A percentile compares a stretch with the other conserved stretches of the same genome.
phyloP scores from a whole-genome alignment of 2,113 vertebrate species.

The Coptodon bakossiorum region DNA sequence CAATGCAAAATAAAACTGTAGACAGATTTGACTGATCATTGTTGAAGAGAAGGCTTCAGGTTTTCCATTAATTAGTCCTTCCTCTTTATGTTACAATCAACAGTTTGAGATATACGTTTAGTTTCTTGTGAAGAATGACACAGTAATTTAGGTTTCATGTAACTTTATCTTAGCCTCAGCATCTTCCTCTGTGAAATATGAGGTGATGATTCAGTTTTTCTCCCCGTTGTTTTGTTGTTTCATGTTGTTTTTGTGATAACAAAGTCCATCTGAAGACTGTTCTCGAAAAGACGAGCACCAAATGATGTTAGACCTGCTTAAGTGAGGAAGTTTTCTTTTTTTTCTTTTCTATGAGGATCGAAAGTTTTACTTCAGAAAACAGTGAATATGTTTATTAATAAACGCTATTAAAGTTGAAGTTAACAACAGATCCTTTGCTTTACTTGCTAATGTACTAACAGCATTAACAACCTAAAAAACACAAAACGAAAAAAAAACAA shows the following conservation, averaged over 20 bases:
- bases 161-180: background rate
- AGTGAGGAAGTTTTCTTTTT: background rate
- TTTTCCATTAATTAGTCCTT: background rate
- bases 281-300: background rate
- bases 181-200: rapidly evolving
- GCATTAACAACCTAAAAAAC: background rate
- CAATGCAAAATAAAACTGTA: rapidly evolving
- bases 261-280: background rate
- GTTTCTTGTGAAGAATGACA: background rate
- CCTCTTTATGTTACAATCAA: background rate
- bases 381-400: background rate
- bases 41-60: background rate
- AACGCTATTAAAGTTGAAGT: rapidly evolving
- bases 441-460: background rate
- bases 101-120: background rate
- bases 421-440: background rate
- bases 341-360: rapidly evolving
- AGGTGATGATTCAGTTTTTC: background rate
- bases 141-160: background rate
- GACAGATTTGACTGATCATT: background rate
- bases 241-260: background rate
- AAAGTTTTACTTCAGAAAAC: background rate
- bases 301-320: background rate
- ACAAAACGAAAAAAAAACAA: rapidly evolving
- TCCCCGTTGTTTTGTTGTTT: background rate